Evolutionary conservation across 2,888 invertebrate genomes (phyloP).

Genomic region (Thelaira solivaga): DNA sequence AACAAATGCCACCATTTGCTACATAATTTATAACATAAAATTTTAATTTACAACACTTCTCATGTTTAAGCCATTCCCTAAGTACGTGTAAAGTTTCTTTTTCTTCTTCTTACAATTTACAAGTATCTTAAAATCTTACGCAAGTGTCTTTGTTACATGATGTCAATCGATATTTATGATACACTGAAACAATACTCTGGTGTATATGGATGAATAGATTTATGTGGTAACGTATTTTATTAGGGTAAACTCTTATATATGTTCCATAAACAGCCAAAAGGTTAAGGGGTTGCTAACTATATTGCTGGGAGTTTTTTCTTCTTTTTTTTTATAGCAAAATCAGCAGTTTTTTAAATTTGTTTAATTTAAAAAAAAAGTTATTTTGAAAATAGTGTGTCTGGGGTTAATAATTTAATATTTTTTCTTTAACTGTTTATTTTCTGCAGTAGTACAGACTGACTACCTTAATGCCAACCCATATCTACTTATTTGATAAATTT

Average conservation of each 20-base stretch:
- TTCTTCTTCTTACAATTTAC: background rate
- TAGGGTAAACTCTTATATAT: too few species aligned
- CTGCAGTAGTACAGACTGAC: too few species aligned
- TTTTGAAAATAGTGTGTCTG: too few species aligned
- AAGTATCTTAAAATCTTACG: conserved; percentile 12
- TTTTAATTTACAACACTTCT: conserved; percentile 5
- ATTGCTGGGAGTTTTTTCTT: too few species aligned
- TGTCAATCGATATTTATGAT: conserved; percentile 57
- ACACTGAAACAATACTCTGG: conserved; percentile 18
- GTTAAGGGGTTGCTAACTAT: too few species aligned
- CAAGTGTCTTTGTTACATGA: conserved; percentile 37
- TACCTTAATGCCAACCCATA: background rate
- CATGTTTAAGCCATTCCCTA: background rate
- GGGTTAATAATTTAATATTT: too few species aligned
- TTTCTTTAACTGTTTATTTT: background rate
- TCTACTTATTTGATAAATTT: background rate
- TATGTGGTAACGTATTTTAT: background rate
- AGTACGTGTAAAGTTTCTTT: background rate
- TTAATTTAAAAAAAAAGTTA: too few species aligned
- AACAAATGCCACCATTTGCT: background rate
- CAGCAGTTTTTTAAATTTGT: too few species aligned
- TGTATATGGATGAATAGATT: background rate
- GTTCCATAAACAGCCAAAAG: too few species aligned
- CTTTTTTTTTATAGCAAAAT: too few species aligned
- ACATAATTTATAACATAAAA: conserved; percentile 14